These are phyloP conservation scores for Syrphus vitripennis DNA, from an alignment of 2,888 invertebrate species.

Conservation along the genomic window DNA sequence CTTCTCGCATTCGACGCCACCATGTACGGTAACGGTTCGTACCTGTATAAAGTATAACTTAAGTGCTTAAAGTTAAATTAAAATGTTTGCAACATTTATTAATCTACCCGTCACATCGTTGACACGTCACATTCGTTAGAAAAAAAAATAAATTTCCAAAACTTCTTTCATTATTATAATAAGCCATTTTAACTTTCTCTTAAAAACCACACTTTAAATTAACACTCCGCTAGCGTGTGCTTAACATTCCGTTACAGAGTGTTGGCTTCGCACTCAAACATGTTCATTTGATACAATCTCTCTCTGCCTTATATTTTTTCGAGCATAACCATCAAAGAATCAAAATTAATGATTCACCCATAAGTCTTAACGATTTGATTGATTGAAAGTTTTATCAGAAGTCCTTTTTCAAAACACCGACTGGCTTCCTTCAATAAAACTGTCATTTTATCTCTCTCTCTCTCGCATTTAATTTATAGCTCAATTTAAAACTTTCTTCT, in stretches of 20 bases:
- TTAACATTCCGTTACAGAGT: neutral
- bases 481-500: constrained; percentile 40
- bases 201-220: neutral
- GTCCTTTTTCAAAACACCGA: constrained; percentile 40
- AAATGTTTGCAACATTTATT: neutral
- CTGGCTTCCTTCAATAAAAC: constrained; percentile 14
- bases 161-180: constrained; percentile 2
- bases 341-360: constrained; percentile 47
- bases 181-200: neutral
- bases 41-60: neutral
- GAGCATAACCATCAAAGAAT: neutral
- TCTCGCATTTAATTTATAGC: constrained; percentile 46
- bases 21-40: too few species aligned
- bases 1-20: too few species aligned
- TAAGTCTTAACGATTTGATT: constrained; percentile 63
- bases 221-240: neutral
- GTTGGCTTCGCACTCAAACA: neutral
- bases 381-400: constrained; percentile 55
- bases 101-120: neutral
- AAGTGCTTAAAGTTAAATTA: neutral
- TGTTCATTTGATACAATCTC: constrained; percentile 1
- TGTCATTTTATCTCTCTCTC: constrained; percentile 42
- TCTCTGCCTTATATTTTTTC: neutral
- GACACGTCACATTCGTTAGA: neutral
- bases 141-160: neutral